Evolutionary conservation across 2,888 invertebrate genomes (phyloP).

Genomic region (Diplolepis rosae): DNA sequence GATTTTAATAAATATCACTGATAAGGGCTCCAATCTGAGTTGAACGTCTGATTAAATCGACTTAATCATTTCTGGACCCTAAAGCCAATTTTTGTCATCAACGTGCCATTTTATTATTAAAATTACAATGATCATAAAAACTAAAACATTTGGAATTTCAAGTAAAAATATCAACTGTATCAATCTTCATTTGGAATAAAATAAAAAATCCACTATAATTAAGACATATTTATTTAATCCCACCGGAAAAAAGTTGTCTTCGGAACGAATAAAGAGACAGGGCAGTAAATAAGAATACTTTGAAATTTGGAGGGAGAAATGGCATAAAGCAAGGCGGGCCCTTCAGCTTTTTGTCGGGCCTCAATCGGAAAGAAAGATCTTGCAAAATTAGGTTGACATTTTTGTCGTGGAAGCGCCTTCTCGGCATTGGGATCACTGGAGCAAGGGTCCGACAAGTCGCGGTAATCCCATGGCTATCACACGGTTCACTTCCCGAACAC

Average conservation of each 20-base stretch:
- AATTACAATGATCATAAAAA: too few species aligned
- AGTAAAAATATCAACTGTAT: too few species aligned
- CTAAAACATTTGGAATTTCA: too few species aligned
- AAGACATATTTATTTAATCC: not conserved
- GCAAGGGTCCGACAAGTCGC: constrained; percentile 57
- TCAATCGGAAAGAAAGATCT: constrained; percentile 59
- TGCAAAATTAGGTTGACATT: constrained; percentile 70
- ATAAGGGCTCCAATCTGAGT: too few species aligned
- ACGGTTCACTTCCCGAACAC: constrained; percentile 63
- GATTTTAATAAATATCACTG: too few species aligned
- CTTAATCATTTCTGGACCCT: too few species aligned
- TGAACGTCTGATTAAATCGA: too few species aligned
- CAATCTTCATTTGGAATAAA: too few species aligned
- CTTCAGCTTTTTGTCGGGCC: constrained; percentile 18
- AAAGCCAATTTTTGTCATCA: too few species aligned
- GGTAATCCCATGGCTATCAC: constrained; percentile 68
- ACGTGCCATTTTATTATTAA: too few species aligned
- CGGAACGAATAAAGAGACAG: not conserved
- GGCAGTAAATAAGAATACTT: not conserved
- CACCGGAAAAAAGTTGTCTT: constrained; percentile 3
- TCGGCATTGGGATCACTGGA: constrained; percentile 52
- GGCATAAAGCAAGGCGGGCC: constrained; percentile 20
- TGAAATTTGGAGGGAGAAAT: not conserved
- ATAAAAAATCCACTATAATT: too few species aligned
- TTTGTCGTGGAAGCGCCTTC: constrained; percentile 57